Conservation (phyloP, 2,888 invertebrate species). For the Brenthis hecate region DNA sequence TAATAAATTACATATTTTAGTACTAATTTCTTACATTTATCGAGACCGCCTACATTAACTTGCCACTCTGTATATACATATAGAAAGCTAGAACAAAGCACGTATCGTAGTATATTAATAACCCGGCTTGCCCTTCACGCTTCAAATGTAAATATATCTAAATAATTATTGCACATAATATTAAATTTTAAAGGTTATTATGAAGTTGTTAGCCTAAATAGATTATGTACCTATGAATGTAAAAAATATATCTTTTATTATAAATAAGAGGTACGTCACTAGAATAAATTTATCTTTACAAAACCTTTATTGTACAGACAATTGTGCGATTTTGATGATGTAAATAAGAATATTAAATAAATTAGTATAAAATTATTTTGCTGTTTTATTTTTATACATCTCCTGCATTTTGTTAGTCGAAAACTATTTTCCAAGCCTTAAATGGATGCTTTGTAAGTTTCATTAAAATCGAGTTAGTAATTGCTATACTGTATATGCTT, state of each 20-base stretch:
- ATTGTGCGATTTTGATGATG: constrained; percentile 71
- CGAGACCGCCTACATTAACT: neutral
- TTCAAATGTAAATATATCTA: constrained; percentile 68
- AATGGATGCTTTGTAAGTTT: too few species aligned
- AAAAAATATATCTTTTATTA: constrained; percentile 73
- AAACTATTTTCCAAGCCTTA: too few species aligned
- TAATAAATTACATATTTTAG: neutral
- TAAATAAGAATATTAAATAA: constrained; percentile 73
- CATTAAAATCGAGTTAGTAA: too few species aligned
- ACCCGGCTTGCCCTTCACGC: constrained; percentile 75
- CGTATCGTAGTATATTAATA: constrained; percentile 29
- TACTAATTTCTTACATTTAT: too few species aligned
- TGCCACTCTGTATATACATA: constrained; percentile 13
- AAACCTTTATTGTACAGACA: constrained; percentile 67
- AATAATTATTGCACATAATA: constrained; percentile 67
- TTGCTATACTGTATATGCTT: too few species aligned
- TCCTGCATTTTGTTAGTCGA: too few species aligned
- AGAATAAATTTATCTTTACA: constrained; percentile 54
- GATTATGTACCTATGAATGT: constrained; percentile 53
- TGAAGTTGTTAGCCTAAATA: constrained; percentile 63
- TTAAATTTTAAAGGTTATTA: constrained; percentile 54
- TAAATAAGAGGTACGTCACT: constrained; percentile 70
- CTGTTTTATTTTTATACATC: constrained; percentile 41
- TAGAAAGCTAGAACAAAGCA: constrained; percentile 19
- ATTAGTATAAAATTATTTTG: constrained; percentile 68